Conservation (phyloP, 2,113 vertebrate species). For the Eolophus roseicapilla region DNA sequence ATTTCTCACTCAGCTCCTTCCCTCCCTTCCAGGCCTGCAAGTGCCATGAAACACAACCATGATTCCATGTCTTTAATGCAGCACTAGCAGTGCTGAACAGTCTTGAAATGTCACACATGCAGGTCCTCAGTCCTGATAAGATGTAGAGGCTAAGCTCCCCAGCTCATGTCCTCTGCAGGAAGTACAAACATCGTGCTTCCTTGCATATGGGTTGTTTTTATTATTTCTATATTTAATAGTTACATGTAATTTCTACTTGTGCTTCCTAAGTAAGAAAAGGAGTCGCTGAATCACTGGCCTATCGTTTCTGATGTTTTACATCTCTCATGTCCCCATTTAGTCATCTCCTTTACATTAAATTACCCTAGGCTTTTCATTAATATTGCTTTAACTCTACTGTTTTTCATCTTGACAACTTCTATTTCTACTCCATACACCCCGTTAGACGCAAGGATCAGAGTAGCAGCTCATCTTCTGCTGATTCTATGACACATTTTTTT, state of each 20-base stretch:
- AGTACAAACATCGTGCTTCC: background rate
- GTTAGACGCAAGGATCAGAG: background rate
- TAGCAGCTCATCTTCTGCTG: background rate
- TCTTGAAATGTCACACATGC: accelerated
- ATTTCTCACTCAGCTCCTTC: background rate
- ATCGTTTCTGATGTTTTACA: background rate
- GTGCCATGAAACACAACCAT: background rate
- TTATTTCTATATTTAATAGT: background rate
- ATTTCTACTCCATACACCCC: background rate
- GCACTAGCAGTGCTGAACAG: background rate
- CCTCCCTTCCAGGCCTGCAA: background rate
- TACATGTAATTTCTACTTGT: background rate
- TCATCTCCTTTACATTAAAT: background rate
- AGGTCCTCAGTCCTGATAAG: background rate
- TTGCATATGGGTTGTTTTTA: background rate
- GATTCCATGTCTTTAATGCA: background rate
- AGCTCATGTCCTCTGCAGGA: background rate
- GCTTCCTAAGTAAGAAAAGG: background rate
- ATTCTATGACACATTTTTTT: background rate
- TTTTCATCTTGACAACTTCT: conserved; percentile 8
- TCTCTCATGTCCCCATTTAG: background rate
- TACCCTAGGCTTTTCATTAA: background rate
- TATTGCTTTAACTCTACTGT: background rate
- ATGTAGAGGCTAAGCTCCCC: background rate
- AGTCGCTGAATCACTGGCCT: background rate